These are phyloP conservation scores for Drosophila leonis DNA, from an alignment of 2,888 invertebrate species.

Conservation along the genomic window DNA sequence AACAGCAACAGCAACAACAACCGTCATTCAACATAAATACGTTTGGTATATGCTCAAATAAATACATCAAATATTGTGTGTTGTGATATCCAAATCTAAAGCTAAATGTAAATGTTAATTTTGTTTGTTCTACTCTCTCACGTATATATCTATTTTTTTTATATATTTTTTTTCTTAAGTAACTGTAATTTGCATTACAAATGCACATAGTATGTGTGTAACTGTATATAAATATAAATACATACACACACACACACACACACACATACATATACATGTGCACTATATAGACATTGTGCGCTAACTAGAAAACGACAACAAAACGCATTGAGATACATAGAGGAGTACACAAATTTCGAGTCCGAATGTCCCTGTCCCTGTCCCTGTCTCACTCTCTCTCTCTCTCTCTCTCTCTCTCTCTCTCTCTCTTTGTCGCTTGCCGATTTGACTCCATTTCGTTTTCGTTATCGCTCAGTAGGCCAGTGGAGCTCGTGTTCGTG, in stretches of 20 bases:
- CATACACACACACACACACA: background rate
- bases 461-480: conserved; percentile 67
- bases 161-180: conserved; percentile 7
- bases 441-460: conserved; percentile 56
- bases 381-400: background rate
- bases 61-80: conserved; percentile 19
- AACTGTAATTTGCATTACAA: conserved; percentile 33
- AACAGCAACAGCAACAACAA: conserved; percentile 38
- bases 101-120: conserved; percentile 12
- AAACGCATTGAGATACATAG: conserved; percentile 33
- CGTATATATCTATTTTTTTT: background rate
- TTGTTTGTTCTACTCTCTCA: background rate
- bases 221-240: background rate
- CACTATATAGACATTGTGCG: conserved; percentile 17
- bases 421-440: background rate
- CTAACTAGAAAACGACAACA: conserved; percentile 44
- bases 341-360: conserved; percentile 33
- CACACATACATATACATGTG: background rate
- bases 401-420: background rate
- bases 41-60: conserved; percentile 48
- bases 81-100: conserved; percentile 9
- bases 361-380: conserved; percentile 36
- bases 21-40: conserved; percentile 52
- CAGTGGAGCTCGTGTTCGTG: conserved; percentile 57
- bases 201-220: conserved; percentile 5